Percentiles rank a stretch among this genome's conserved stretches.
Conservation (phyloP, 1,140 invertebrate genomes). For the Lordiphosa clarofinis region DNA sequence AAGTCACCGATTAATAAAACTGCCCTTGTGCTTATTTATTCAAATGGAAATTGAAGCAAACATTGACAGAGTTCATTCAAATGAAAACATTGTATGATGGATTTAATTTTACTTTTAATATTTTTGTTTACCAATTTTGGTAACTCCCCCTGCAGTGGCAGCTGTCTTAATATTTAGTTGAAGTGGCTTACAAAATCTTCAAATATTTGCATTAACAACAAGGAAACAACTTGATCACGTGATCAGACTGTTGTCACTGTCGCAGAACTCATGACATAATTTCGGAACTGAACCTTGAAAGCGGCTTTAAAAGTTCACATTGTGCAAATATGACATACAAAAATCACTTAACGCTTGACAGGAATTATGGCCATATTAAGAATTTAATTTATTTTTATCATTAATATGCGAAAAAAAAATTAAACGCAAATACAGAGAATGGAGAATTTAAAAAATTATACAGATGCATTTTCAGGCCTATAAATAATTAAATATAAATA, state of each 20-base stretch:
- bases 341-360: constrained; percentile 51
- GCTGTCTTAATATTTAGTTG: constrained; percentile 34
- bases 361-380: constrained; percentile 60
- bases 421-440: constrained; percentile 37
- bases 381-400: constrained; percentile 68
- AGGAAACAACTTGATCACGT: constrained; percentile 20
- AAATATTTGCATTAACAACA: constrained; percentile 14
- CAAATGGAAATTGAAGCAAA: constrained; percentile 7
- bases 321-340: constrained; percentile 43
- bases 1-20: too few species aligned
- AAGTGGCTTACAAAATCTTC: constrained; percentile 11
- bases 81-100: constrained; percentile 1
- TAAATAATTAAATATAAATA: constrained; percentile 68
- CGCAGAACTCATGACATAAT: constrained; percentile 8
- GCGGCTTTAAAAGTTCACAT: constrained; percentile 20
- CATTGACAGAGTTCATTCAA: constrained; percentile 6
- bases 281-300: constrained; percentile 3
- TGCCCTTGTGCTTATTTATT: constrained; percentile 16
- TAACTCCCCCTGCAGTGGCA: constrained; percentile 23
- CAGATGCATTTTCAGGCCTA: constrained; percentile 28
- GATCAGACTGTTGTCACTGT: constrained; percentile 5
- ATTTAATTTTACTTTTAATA: constrained; percentile 15
- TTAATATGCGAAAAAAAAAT: constrained; percentile 42
- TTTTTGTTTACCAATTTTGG: constrained; percentile 19
- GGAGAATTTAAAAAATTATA: constrained; percentile 4